Percentiles rank a stretch among this genome's conserved stretches.
phyloP scores from a whole-genome alignment of 2,797 vertebrate genomes.

The Pygocentrus nattereri region DNA sequence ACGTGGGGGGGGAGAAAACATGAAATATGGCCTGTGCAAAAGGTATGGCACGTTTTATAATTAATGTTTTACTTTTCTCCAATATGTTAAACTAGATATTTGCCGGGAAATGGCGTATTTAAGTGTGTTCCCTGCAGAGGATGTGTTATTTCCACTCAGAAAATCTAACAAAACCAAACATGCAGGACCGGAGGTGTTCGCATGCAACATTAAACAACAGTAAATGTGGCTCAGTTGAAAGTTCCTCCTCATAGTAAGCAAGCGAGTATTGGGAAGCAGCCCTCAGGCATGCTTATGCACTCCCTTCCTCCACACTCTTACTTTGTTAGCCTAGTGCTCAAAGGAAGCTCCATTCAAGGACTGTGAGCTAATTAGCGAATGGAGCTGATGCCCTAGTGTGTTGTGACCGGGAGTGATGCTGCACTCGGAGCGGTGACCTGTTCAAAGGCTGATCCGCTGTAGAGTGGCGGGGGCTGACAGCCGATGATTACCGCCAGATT shows the following conservation, averaged over 20 bases:
- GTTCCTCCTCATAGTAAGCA: not conserved
- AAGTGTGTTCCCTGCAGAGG: too few species aligned
- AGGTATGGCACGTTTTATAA: too few species aligned
- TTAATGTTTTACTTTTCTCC: too few species aligned
- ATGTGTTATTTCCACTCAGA: too few species aligned
- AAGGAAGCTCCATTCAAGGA: conserved; percentile 67
- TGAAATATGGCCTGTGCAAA: too few species aligned
- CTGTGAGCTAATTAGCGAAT: conserved; percentile 74
- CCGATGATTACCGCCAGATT: conserved; percentile 73
- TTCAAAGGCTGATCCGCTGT: conserved; percentile 68
- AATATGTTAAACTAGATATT: too few species aligned
- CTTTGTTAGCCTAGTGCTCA: not conserved
- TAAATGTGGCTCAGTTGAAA: not conserved
- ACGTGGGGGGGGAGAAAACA: too few species aligned
- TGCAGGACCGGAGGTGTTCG: too few species aligned
- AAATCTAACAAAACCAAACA: too few species aligned
- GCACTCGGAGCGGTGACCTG: conserved; percentile 70
- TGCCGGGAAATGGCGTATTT: too few species aligned
- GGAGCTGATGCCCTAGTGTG: conserved; percentile 69
- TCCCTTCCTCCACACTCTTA: not conserved
- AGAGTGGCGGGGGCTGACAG: conserved; percentile 68
- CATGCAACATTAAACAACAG: too few species aligned
- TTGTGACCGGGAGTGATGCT: conserved; percentile 60
- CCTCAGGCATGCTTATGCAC: not conserved
- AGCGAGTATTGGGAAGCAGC: not conserved